A percentile compares a stretch with the other conserved stretches of the same genome.
These are phyloP conservation scores for Heliconius himera DNA, from an alignment of 1,140 invertebrate genomes.

Conservation along the genomic window DNA sequence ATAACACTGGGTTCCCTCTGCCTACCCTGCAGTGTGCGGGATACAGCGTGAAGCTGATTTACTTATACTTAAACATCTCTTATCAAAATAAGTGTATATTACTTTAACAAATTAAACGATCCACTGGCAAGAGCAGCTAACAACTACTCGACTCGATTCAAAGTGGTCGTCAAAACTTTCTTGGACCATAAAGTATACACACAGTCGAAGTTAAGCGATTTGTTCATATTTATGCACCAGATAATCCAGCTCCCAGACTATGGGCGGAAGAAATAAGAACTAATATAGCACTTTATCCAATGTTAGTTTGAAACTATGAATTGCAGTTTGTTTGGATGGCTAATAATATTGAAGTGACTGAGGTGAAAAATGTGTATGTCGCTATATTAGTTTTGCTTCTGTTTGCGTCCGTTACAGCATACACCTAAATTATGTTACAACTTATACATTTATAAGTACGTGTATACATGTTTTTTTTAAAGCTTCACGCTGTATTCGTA, in stretches of 20 bases:
- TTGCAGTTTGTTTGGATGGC: constrained; percentile 31
- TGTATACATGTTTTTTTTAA: too few relatives aligned
- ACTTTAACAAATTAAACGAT: constrained; percentile 29
- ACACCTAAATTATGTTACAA: not conserved
- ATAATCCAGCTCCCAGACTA: constrained; percentile 35
- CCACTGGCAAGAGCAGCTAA: constrained; percentile 19
- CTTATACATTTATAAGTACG: too few relatives aligned
- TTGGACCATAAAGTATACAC: constrained; percentile 38
- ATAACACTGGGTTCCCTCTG: too few relatives aligned
- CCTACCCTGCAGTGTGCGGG: too few relatives aligned
- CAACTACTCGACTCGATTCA: constrained; percentile 31
- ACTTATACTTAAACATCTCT: not conserved
- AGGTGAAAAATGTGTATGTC: not conserved
- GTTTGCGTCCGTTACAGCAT: not conserved
- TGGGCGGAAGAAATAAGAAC: constrained; percentile 36
- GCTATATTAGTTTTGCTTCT: not conserved
- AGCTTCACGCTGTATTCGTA: too few relatives aligned
- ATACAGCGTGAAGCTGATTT: too few relatives aligned
- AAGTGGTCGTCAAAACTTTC: constrained; percentile 41
- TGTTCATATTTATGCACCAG: constrained; percentile 41
- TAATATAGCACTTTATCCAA: constrained; percentile 46
- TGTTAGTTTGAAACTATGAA: constrained; percentile 54
- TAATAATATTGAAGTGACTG: constrained; percentile 10
- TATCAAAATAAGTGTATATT: constrained; percentile 41
- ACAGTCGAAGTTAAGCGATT: constrained; percentile 41